Conservation (phyloP, 2,113 vertebrate species). For the Chroicocephalus ridibundus region DNA sequence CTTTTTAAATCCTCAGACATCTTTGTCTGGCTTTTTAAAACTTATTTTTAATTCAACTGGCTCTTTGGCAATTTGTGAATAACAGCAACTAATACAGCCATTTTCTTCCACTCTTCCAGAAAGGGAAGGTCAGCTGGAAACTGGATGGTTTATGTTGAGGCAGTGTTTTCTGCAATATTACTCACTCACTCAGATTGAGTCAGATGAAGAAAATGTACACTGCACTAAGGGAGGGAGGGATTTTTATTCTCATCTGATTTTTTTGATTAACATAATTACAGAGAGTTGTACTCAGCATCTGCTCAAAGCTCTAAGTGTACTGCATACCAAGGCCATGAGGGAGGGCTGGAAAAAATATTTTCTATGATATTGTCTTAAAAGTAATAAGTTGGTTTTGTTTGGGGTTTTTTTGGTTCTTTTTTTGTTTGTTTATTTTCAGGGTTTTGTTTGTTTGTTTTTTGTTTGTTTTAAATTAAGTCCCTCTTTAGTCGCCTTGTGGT, state of each 20-base stretch:
- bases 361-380: neutral
- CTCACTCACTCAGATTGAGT: neutral
- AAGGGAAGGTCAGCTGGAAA: neutral
- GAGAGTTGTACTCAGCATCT: neutral
- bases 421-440: neutral
- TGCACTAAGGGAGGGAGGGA: neutral
- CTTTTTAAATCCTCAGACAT: neutral
- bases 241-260: neutral
- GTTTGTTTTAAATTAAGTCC: neutral
- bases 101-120: neutral
- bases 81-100: neutral
- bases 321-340: neutral
- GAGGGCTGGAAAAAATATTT: neutral
- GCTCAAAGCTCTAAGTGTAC: neutral
- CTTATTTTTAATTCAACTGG: neutral
- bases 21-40: slow-evolving; percentile 2
- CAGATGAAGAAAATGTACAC: neutral
- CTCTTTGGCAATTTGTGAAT: neutral
- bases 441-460: too few species aligned
- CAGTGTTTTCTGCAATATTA: neutral
- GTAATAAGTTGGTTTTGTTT: neutral
- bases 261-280: neutral
- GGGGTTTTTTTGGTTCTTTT: neutral
- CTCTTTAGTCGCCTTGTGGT: neutral
- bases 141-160: neutral